Evolutionary conservation across 2,797 vertebrate genomes (phyloP).

Genomic region (Sorex maritimensis): DNA sequence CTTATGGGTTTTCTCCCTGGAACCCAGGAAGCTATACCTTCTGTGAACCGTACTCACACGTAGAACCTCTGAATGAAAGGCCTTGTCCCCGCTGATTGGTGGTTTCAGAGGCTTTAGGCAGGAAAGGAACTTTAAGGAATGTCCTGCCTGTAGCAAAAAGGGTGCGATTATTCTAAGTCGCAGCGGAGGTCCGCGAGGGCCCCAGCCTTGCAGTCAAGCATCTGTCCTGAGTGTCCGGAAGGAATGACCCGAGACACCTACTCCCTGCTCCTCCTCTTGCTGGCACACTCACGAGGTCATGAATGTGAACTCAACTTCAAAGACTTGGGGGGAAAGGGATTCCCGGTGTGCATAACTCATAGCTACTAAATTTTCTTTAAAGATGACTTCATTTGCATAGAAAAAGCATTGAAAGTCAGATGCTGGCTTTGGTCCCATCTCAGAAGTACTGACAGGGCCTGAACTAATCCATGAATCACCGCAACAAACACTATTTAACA

Average conservation of each 20-base stretch:
- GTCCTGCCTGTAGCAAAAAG: not conserved
- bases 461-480: too few relatives aligned
- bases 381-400: not conserved
- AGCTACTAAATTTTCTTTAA: not conserved
- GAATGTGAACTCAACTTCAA: not conserved
- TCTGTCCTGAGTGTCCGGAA: too few relatives aligned
- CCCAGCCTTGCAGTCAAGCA: rapidly evolving
- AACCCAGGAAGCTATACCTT: not conserved
- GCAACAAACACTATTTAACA: too few relatives aligned
- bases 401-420: not conserved
- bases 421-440: not conserved
- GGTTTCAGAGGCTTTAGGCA: not conserved
- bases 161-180: not conserved
- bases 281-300: too few relatives aligned
- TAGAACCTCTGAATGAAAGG: not conserved
- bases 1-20: not conserved
- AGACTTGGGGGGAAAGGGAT: not conserved
- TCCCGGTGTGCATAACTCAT: rapidly evolving
- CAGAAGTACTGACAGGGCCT: rapidly evolving
- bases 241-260: too few relatives aligned
- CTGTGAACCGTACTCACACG: too few relatives aligned
- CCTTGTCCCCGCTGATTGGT: not conserved
- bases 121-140: not conserved
- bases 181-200: not conserved
- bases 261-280: too few relatives aligned